Evolutionary conservation across 2,888 invertebrate genomes (phyloP).

Genomic region (Pediacus dermestoides): DNA sequence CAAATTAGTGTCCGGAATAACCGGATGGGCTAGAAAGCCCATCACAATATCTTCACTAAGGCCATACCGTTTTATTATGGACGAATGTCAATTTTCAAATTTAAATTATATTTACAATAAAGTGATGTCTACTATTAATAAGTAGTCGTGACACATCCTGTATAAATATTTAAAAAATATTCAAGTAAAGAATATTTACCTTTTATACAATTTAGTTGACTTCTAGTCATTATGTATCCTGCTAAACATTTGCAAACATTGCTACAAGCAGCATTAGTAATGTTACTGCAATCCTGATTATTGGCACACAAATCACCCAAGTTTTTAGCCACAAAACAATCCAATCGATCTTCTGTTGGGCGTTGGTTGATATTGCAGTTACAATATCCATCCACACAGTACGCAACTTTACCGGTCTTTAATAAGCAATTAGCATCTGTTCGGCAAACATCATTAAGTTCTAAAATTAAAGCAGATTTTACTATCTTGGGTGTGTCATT

Average conservation of each 20-base stretch:
- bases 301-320: slow-evolving; percentile 38
- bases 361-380: slow-evolving; percentile 36
- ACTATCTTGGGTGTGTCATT: neutral
- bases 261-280: slow-evolving; percentile 37
- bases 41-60: too few relatives aligned
- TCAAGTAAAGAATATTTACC: too few relatives aligned
- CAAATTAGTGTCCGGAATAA: too few relatives aligned
- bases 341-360: slow-evolving; percentile 31
- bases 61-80: too few relatives aligned
- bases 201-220: slow-evolving; percentile 38
- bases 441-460: slow-evolving; percentile 38
- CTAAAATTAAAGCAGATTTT: slow-evolving; percentile 27
- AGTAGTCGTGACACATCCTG: too few relatives aligned
- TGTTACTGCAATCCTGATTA: slow-evolving; percentile 38
- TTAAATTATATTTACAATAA: too few relatives aligned
- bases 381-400: slow-evolving; percentile 40
- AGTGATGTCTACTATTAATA: too few relatives aligned
- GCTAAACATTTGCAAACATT: slow-evolving; percentile 40
- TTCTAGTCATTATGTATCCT: slow-evolving; percentile 37
- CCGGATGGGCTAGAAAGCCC: too few relatives aligned
- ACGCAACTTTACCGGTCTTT: slow-evolving; percentile 34
- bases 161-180: too few relatives aligned
- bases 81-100: too few relatives aligned
- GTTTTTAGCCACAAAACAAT: slow-evolving; percentile 34
- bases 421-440: slow-evolving; percentile 40